These are phyloP conservation scores for Cisticola juncidis DNA, from an alignment of 2,113 vertebrate species.

Conservation along the genomic window DNA sequence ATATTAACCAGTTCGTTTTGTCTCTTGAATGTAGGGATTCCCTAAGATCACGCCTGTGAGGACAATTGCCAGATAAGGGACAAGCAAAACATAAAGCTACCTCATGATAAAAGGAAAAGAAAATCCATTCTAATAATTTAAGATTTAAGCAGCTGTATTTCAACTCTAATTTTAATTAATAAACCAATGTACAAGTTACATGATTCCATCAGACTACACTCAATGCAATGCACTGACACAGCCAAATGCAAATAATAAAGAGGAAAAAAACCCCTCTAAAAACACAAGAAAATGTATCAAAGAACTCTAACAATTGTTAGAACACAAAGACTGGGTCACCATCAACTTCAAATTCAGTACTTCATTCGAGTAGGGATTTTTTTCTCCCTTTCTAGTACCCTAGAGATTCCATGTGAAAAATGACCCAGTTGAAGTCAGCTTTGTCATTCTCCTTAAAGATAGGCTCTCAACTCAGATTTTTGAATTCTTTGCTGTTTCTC, in stretches of 20 bases:
- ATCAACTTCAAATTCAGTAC: neutral
- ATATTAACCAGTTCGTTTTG: conserved; percentile 32
- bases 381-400: neutral
- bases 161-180: neutral
- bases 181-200: neutral
- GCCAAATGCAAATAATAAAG: neutral
- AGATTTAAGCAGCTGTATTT: neutral
- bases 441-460: neutral
- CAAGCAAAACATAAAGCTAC: neutral
- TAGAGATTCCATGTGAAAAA: neutral
- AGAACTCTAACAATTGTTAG: neutral
- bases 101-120: neutral
- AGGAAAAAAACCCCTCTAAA: neutral
- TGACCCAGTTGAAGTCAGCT: neutral
- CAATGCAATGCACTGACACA: neutral
- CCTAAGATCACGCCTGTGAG: rapidly evolving
- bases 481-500: neutral
- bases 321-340: neutral
- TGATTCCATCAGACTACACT: neutral
- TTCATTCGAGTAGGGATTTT: neutral
- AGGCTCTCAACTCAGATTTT: neutral
- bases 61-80: neutral
- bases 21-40: neutral
- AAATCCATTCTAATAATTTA: neutral
- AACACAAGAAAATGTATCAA: neutral